Evolutionary conservation across 2,888 invertebrate genomes (phyloP).

Genomic region (Cenopis cana): DNA sequence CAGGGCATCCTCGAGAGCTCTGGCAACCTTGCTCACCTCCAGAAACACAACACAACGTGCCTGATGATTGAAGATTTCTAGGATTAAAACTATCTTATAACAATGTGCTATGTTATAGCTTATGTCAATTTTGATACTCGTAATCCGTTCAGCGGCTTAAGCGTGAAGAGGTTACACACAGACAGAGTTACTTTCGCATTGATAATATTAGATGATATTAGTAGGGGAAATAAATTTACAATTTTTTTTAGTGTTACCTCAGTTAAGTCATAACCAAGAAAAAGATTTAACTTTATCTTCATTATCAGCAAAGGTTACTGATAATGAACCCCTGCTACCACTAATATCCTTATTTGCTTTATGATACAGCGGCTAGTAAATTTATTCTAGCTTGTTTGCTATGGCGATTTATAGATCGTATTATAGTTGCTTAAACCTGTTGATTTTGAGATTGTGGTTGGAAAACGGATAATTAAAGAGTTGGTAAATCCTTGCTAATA

Average conservation of each 20-base stretch:
- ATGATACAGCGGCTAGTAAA: constrained; percentile 22
- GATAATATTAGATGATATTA: too few relatives aligned
- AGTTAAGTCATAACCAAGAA: not conserved
- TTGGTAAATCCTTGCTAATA: not conserved
- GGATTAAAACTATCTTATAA: too few relatives aligned
- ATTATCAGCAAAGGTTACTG: constrained; percentile 19
- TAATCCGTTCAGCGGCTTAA: too few relatives aligned
- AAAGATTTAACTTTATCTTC: constrained; percentile 13
- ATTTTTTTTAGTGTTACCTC: not conserved
- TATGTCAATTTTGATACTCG: too few relatives aligned
- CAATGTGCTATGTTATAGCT: too few relatives aligned
- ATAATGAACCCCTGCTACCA: not conserved
- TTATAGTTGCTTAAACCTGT: constrained; percentile 24
- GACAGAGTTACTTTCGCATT: too few relatives aligned
- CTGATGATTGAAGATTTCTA: too few relatives aligned
- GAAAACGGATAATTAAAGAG: constrained; percentile 15
- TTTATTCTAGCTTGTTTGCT: constrained; percentile 23
- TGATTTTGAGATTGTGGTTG: constrained; percentile 24
- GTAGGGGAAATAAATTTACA: not conserved
- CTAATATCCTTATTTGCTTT: not conserved
- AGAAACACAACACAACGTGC: too few relatives aligned
- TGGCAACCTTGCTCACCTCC: too few relatives aligned
- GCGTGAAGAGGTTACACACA: too few relatives aligned
- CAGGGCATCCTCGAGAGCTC: too few relatives aligned
- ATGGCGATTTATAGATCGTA: constrained; percentile 39